Evolutionary conservation across 2,797 vertebrate species (phyloP).

Genomic region (Sebastes hubbsi): DNA sequence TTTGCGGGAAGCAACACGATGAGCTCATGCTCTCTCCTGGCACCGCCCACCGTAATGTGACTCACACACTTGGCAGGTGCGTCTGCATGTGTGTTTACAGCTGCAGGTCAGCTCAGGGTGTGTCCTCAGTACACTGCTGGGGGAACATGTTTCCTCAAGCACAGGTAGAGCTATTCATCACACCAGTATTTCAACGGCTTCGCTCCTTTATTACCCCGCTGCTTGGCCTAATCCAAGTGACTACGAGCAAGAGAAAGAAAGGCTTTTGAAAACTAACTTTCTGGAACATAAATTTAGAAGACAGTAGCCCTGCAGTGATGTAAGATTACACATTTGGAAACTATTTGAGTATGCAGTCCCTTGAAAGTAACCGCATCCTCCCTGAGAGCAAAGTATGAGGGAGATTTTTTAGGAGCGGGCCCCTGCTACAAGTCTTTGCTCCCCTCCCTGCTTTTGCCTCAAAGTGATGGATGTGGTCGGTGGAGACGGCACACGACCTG

Average conservation of each 20-base stretch:
- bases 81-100: slow-evolving; percentile 69
- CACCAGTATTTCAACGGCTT: slow-evolving; percentile 14
- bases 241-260: not conserved
- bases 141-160: slow-evolving; percentile 75
- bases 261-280: not conserved
- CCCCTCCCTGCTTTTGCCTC: slow-evolving; percentile 44
- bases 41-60: slow-evolving; percentile 63
- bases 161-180: slow-evolving; percentile 62
- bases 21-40: slow-evolving; percentile 62
- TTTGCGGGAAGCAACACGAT: slow-evolving; percentile 58
- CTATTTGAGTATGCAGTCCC: slow-evolving; percentile 13
- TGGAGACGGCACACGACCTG: slow-evolving; percentile 54
- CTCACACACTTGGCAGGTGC: slow-evolving; percentile 72
- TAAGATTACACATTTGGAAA: slow-evolving; percentile 50
- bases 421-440: slow-evolving; percentile 2
- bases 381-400: not conserved
- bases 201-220: not conserved
- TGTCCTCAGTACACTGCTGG: slow-evolving; percentile 56
- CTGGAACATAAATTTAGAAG: not conserved
- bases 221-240: slow-evolving; percentile 8
- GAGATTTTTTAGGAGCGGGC: slow-evolving; percentile 23
- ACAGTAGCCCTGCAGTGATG: slow-evolving; percentile 22
- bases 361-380: slow-evolving; percentile 53
- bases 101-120: slow-evolving; percentile 74
- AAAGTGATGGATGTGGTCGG: slow-evolving; percentile 65